Evolutionary conservation across 2,888 invertebrate genomes (phyloP), one percentile per base, ranked within the genome.

Genomic region (Malthinus flaveolus): DNA sequence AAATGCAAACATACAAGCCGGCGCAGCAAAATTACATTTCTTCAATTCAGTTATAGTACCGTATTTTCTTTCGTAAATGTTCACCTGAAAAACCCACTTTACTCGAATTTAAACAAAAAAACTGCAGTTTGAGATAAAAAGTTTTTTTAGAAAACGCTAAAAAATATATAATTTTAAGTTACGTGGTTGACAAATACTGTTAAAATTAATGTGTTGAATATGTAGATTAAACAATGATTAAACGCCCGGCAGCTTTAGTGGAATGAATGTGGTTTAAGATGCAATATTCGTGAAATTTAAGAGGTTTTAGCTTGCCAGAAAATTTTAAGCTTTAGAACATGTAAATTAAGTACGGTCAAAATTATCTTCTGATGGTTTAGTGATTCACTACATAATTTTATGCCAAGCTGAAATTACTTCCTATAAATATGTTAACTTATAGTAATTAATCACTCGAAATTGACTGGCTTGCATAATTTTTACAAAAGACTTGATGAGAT

Each of bases 151-250:
- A 32, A 7, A 11, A 12, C 31, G 11, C 13, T 32, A 45, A 11
- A 37, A 37, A 31, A 48, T 8, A 4, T 31, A 11, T 31, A 48
- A 51, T 56, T 49, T 45, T 55, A 31, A 11, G 12, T 23, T 23
- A 23, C 49, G 4, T 13, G 37, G 49, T 53, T 61, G 61, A 58
- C 61, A 58, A 58, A 61, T 61, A 54, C 51, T 52, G 31, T 37
- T 52, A 34, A 48, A 48, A 47, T 42, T 58, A 56, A 58, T 52
- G 58, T 48, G 59, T 62, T 49, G 59, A 62, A 62, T 62, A 62
- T 62, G 62, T 49, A 59, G 58, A 62, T 62, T 62, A 56, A 62
- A 58, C 51, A 49, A 23, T 55, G 53, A 53, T 53, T 53, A 53
- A 53, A 13, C 35, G 33, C 36, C 53, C 46, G 37, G 10, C 34